A percentile compares a stretch with the other conserved stretches of the same genome.
These are phyloP conservation scores for Cebus imitator DNA, from an alignment of 2,113 vertebrate genomes.

Conservation along the genomic window DNA sequence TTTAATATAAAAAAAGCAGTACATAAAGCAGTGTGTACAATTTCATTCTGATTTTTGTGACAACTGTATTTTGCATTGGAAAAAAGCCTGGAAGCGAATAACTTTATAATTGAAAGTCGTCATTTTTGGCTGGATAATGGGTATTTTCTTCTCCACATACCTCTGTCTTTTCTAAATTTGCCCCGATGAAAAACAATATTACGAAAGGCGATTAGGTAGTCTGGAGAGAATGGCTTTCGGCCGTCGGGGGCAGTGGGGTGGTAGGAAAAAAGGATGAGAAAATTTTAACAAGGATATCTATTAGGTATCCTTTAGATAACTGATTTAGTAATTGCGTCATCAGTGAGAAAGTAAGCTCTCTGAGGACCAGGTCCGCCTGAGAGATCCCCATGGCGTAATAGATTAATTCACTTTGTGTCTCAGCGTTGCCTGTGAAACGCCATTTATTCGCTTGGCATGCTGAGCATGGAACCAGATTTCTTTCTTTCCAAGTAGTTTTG, in stretches of 20 bases:
- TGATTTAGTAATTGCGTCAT: no score
- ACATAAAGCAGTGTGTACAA: background rate
- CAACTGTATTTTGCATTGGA: background rate
- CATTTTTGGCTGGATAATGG: background rate
- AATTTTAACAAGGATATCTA: background rate
- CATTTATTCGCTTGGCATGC: background rate
- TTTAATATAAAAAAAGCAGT: background rate
- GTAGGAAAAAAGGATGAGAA: background rate
- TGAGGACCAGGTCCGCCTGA: background rate
- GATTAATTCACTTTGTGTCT: background rate
- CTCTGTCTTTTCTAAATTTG: background rate
- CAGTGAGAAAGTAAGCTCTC: background rate
- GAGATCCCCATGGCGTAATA: rapidly evolving
- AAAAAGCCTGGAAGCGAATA: background rate
- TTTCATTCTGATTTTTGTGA: background rate
- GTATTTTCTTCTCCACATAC: background rate
- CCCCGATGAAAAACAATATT: background rate
- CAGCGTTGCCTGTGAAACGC: background rate
- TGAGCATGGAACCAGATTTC: background rate
- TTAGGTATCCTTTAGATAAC: background rate
- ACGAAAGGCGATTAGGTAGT: background rate
- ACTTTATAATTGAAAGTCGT: background rate
- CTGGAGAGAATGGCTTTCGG: background rate
- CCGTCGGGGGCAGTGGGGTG: background rate
- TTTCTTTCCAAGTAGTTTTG: background rate